Evolutionary conservation across 2,888 invertebrate species (phyloP), one percentile per base, ranked within the genome.

Genomic region (Machimus rusticus): DNA sequence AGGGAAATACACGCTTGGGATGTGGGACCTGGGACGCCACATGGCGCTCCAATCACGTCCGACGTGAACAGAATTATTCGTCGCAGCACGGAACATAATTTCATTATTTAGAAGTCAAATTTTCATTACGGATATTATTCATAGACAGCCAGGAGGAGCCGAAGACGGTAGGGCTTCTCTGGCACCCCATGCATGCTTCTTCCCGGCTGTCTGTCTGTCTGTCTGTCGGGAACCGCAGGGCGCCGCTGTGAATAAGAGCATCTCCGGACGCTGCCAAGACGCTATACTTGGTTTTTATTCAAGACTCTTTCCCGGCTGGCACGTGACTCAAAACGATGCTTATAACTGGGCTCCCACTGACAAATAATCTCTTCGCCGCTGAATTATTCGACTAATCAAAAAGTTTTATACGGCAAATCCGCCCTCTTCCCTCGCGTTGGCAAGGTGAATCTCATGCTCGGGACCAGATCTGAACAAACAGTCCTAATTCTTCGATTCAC

Each of bases 71-170:
- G 86, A 86, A 86, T 86, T 86, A 86, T 86, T 86, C 86, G 86
- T 86, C 86, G 23, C 86, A 86, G 86, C 86, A 86, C 86, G 86
- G 74, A 86, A 39, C 23, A 74, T 86, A 86, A 86, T 86, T 86
- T 86, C 86, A 86, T 86, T 86, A 86, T 86, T 86, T 86, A 86
- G 86, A 86, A 86, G 86, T 86, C 86, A 86, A 86, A 86, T 86
- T 86, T 86, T 86, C 86, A 86, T 86, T 86, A 86, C 86, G 86
- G 86, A 76, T 86, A 86, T 86, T 86, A 86, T 86, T 86, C 86
- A 86, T 86, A 86, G 86, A 86, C 74, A 86, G 66, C 51, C 84
- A n/a, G n/a, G 82, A n/a, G 34, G 57, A 55, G n/a, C 34, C 14
- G 82, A 57, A 57, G 82, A 37, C 23, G 84, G 51, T 66, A 39